phyloP scores from a whole-genome alignment of 2,113 vertebrate species.

The Psophia crepitans region DNA sequence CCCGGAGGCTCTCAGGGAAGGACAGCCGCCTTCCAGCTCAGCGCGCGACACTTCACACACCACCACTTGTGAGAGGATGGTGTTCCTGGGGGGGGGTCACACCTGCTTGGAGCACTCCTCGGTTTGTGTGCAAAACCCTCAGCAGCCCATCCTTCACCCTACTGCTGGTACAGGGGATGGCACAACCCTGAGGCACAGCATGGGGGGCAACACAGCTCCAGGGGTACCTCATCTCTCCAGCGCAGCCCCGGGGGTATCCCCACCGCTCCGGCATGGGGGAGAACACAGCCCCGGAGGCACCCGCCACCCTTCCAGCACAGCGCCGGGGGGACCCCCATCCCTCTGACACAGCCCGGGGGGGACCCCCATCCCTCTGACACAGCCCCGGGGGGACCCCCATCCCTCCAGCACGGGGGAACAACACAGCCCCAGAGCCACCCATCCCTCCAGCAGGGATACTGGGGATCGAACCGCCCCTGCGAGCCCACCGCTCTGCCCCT shows the following conservation, averaged over 20 bases:
- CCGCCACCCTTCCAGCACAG: not conserved
- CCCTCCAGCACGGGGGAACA: too few species aligned
- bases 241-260: not conserved
- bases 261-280: too few species aligned
- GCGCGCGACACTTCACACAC: not conserved
- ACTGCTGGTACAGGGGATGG: not conserved
- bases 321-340: too few species aligned
- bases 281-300: too few species aligned
- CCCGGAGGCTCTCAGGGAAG: not conserved
- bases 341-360: too few species aligned
- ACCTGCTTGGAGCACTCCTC: not conserved
- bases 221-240: not conserved
- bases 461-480: not conserved
- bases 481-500: not conserved
- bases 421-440: too few species aligned
- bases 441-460: not conserved
- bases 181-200: not conserved
- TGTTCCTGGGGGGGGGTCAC: accelerated
- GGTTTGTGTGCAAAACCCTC: accelerated
- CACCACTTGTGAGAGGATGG: not conserved
- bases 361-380: not conserved
- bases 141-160: not conserved
- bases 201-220: too few species aligned
- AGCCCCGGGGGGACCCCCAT: not conserved
- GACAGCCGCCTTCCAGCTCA: not conserved